Percentiles rank a stretch among this genome's conserved stretches.
phyloP scores from a whole-genome alignment of 2,797 vertebrate genomes.

The Halcyon chelicuti region DNA sequence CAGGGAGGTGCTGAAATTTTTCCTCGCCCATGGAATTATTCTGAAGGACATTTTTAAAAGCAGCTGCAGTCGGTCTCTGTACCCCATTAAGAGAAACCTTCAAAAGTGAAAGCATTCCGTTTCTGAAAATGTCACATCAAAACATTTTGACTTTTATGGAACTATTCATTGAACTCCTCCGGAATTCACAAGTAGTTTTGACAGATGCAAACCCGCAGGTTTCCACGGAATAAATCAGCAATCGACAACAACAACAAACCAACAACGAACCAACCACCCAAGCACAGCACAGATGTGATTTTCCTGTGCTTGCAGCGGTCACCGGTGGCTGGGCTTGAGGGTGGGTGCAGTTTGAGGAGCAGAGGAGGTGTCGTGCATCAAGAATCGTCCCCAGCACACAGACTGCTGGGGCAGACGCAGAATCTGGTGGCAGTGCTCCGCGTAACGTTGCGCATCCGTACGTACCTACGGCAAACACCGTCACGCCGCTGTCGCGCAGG shows the following conservation, averaged over 20 bases:
- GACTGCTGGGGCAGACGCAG: rapidly evolving
- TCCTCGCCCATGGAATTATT: background rate
- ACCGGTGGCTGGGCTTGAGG: background rate
- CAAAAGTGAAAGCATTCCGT: background rate
- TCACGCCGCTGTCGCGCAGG: constrained; percentile 85
- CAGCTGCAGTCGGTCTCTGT: background rate
- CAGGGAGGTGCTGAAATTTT: background rate
- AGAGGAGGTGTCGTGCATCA: rapidly evolving
- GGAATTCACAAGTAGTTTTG: background rate
- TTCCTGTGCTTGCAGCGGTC: background rate
- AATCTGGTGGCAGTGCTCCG: too few species aligned
- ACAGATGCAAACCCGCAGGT: background rate
- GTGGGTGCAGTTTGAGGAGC: background rate
- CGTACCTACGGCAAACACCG: constrained; percentile 89
- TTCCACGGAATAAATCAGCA: background rate
- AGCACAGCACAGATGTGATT: background rate
- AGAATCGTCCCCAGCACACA: background rate
- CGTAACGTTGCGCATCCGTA: background rate
- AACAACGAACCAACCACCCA: background rate
- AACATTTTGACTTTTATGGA: background rate
- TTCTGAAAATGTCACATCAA: background rate
- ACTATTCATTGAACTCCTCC: background rate
- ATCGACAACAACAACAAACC: background rate
- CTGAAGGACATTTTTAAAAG: background rate
- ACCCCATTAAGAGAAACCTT: background rate